Percentiles rank a stretch among this genome's conserved stretches.
Conservation (phyloP, 2,888 invertebrate genomes). For the Orthosia incerta region DNA sequence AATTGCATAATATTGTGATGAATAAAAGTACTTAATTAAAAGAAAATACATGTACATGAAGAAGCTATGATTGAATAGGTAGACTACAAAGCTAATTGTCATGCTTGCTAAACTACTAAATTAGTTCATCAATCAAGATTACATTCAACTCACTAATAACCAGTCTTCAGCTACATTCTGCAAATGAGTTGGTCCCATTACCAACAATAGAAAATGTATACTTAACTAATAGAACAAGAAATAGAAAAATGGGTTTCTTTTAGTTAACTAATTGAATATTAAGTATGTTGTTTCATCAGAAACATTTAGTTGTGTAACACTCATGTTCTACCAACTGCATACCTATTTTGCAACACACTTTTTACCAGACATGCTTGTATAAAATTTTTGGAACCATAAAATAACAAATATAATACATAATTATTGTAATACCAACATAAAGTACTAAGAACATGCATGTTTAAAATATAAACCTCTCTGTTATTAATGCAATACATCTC, state of each 20-base stretch:
- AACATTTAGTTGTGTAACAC: background rate
- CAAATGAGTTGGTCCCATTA: conserved; percentile 19
- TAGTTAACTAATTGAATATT: background rate
- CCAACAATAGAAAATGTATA: conserved; percentile 10
- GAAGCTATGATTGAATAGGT: conserved; percentile 33
- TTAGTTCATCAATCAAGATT: conserved; percentile 39
- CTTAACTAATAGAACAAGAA: background rate
- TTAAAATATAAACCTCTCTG: background rate
- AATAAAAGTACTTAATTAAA: background rate
- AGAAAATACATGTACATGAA: conserved; percentile 10
- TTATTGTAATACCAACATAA: background rate
- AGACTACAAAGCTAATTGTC: conserved; percentile 22
- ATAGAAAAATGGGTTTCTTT: background rate
- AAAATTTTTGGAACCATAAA: background rate
- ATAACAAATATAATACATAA: background rate
- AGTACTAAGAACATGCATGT: conserved; percentile 10
- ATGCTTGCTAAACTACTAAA: conserved; percentile 38
- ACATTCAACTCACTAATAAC: conserved; percentile 21
- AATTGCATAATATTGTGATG: conserved; percentile 45
- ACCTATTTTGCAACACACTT: background rate
- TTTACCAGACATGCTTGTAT: background rate
- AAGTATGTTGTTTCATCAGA: no score
- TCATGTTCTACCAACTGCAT: background rate
- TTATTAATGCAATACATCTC: background rate
- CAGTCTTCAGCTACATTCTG: conserved; percentile 21